phyloP scores from a whole-genome alignment of 2,888 invertebrate species.

The Xanthorhoe spadicearia region DNA sequence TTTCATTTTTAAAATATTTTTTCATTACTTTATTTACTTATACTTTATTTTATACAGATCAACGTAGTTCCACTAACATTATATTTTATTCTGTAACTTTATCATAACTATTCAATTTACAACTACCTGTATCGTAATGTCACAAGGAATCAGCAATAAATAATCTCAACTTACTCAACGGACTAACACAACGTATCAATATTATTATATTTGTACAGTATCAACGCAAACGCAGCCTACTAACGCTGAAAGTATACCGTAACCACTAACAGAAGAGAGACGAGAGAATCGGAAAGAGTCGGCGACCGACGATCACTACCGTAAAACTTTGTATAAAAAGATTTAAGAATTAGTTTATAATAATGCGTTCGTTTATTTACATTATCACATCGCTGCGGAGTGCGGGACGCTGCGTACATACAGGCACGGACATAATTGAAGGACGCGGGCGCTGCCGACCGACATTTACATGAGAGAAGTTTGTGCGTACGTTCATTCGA shows the following conservation, averaged over 20 bases:
- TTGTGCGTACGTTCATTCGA: slow-evolving; percentile 67
- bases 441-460: slow-evolving; percentile 49
- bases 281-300: slow-evolving; percentile 40
- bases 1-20: slow-evolving; percentile 72
- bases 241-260: slow-evolving; percentile 19
- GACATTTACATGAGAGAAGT: slow-evolving; percentile 39
- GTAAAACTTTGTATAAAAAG: slow-evolving; percentile 70
- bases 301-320: slow-evolving; percentile 45
- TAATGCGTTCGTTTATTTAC: slow-evolving; percentile 65
- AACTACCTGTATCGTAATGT: slow-evolving; percentile 54
- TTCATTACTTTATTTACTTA: slow-evolving; percentile 65
- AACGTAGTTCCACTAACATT: slow-evolving; percentile 61
- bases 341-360: slow-evolving; percentile 58
- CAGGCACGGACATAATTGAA: slow-evolving; percentile 65
- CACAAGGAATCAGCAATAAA: slow-evolving; percentile 52
- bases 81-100: slow-evolving; percentile 52
- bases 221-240: slow-evolving; percentile 29
- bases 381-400: slow-evolving; percentile 69
- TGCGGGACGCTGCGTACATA: slow-evolving; percentile 35
- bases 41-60: slow-evolving; percentile 78
- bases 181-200: slow-evolving; percentile 46
- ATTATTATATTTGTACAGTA: slow-evolving; percentile 10
- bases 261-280: slow-evolving; percentile 36
- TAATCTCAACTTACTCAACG: slow-evolving; percentile 61
- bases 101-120: slow-evolving; percentile 63